These are phyloP conservation scores for Spizaetus ornatus DNA, from an alignment of 2,113 vertebrate species.

Conservation along the genomic window DNA sequence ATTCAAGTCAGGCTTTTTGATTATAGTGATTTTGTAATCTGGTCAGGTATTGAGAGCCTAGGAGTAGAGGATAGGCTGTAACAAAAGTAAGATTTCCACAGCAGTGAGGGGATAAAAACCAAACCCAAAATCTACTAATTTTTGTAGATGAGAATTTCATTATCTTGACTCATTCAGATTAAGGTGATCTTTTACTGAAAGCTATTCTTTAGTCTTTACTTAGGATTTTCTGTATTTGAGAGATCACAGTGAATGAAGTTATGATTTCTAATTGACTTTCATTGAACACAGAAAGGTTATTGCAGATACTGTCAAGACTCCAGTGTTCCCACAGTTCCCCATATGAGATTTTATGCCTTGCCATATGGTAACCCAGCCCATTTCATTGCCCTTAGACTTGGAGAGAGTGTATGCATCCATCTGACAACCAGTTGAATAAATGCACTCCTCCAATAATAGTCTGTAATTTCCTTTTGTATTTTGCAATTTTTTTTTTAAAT, in stretches of 20 bases:
- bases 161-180: neutral
- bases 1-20: neutral
- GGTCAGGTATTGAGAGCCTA: neutral
- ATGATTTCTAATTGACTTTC: conserved; percentile 24
- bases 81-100: neutral
- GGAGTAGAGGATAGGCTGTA: neutral
- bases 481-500: neutral
- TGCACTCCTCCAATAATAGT: neutral
- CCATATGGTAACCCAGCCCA: neutral
- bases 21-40: neutral
- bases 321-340: neutral
- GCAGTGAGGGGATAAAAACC: neutral
- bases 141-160: neutral
- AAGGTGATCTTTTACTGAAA: neutral
- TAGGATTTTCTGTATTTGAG: neutral
- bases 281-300: neutral
- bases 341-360: neutral
- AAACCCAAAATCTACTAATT: neutral
- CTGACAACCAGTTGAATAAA: neutral
- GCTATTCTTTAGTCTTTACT: neutral
- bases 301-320: neutral
- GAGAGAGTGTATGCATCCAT: neutral
- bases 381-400: conserved; percentile 7
- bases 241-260: neutral
- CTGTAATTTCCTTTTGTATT: neutral